These are phyloP conservation scores for Ochropleura plecta DNA, from an alignment of 2,888 invertebrate genomes.

Conservation along the genomic window DNA sequence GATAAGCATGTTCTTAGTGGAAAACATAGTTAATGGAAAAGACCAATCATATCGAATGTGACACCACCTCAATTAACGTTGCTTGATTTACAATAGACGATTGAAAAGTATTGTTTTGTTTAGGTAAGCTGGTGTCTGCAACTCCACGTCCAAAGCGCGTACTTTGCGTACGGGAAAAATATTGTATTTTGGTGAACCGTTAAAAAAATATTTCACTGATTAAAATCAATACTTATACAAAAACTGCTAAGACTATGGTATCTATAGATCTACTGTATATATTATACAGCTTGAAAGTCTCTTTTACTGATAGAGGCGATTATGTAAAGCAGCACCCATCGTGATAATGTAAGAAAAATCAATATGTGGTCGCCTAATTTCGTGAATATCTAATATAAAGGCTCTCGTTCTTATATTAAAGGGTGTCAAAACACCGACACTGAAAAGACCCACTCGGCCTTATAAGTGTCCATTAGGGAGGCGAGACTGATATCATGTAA, in stretches of 20 bases:
- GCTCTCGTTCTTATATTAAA: conserved; percentile 72
- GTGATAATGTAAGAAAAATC: conserved; percentile 25
- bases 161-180: too few relatives aligned
- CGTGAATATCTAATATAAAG: conserved; percentile 63
- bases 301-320: conserved; percentile 9
- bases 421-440: conserved; percentile 78
- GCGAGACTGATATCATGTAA: conserved; percentile 83
- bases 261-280: not conserved
- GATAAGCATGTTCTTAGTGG: too few relatives aligned
- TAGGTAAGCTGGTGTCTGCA: too few relatives aligned
- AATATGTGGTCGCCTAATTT: conserved; percentile 60
- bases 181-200: not conserved
- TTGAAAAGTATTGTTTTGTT: not conserved
- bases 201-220: not conserved
- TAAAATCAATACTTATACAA: not conserved
- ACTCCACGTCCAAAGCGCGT: too few relatives aligned
- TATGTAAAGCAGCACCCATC: conserved; percentile 11
- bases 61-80: not conserved
- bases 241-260: not conserved
- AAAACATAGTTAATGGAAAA: not conserved
- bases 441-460: conserved; percentile 79
- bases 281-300: not conserved
- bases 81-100: not conserved
- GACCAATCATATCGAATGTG: not conserved
- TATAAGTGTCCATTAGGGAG: conserved; percentile 87